Evolutionary conservation across 1,140 invertebrate species (phyloP), one percentile per base, ranked within the genome.

Genomic region (Megalonaias nervosa): DNA sequence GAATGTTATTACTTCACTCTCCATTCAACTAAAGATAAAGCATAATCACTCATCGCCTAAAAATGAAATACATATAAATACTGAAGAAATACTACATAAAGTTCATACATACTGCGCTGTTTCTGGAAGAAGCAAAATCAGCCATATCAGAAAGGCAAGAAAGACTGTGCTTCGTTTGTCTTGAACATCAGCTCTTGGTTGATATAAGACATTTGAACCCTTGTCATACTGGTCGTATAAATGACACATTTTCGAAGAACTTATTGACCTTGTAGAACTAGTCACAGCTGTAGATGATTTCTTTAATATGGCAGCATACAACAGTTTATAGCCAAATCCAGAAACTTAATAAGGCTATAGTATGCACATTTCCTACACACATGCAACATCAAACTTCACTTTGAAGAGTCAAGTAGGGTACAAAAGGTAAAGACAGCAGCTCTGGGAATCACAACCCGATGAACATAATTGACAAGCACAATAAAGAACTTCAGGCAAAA

Each of bases 401-500:
- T n/a, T 23, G 0, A 77, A 60, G 48, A 23, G 67, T 56, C 62
- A 38, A 16, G 57, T 79, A 4, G 38, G 69, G 59, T 75, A 70
- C 31, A 77, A 74, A 61, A 64, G 75, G 3, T 76, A 81, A 60
- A 67, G 60, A 31, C 59, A 68, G 31, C 75, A 78, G 56, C 26
- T 81, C 15, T 56, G 75, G 16, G 11, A 48, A 6, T 48, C 23
- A 12, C 74, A 84, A 21, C 69, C n/a, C 16, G 80, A 82, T 78
- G 60, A 75, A 16, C 77, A 82, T 55, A 81, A 67, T 56, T 77
- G 73, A 48, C 70, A 71, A 23, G 71, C 77, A 19, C 57, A 56
- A 26, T 83, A 19, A 76, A 76, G 55, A 79, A 81, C 65, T 67
- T 81, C 66, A 74, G 71, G 15, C 21, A 58, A 13, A 75, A 66